These are phyloP conservation scores for Hololepta plana DNA, from an alignment of 2,888 invertebrate species.

Conservation along the genomic window DNA sequence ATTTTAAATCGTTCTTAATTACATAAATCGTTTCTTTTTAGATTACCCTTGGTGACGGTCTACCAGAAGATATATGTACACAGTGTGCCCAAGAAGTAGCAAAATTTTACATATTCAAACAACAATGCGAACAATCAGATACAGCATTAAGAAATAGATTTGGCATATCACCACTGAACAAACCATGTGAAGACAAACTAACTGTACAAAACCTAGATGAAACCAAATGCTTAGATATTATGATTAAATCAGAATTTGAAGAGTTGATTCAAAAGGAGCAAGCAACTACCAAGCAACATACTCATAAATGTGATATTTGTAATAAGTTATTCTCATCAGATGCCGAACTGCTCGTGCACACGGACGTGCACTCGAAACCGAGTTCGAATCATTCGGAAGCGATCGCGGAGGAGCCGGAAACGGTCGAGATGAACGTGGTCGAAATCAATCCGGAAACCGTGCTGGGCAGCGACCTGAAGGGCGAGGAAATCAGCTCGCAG, in stretches of 20 bases:
- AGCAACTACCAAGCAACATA: too few relatives aligned
- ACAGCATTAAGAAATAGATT: constrained; percentile 19
- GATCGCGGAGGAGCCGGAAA: too few relatives aligned
- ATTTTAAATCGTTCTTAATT: too few relatives aligned
- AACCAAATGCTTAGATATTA: not conserved
- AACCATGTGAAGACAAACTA: too few relatives aligned
- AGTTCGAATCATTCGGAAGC: too few relatives aligned
- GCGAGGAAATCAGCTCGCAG: too few relatives aligned
- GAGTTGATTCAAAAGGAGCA: too few relatives aligned
- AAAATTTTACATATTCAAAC: constrained; percentile 30
- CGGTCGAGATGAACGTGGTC: too few relatives aligned
- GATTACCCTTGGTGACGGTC: constrained; percentile 32
- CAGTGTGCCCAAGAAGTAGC: constrained; percentile 33
- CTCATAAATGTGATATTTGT: constrained; percentile 1
- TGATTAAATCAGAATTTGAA: constrained; percentile 1
- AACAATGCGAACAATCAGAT: constrained; percentile 29
- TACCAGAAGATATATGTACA: constrained; percentile 40
- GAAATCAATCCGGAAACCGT: too few relatives aligned
- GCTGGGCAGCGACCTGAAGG: too few relatives aligned
- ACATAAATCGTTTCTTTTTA: too few relatives aligned
- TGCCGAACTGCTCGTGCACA: not conserved
- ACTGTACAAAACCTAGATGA: not conserved
- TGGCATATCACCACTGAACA: constrained; percentile 12
- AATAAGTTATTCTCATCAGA: not conserved
- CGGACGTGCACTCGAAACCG: not conserved